These are phyloP conservation scores for Aramus guarauna DNA, from an alignment of 2,113 vertebrate species.

Conservation along the genomic window DNA sequence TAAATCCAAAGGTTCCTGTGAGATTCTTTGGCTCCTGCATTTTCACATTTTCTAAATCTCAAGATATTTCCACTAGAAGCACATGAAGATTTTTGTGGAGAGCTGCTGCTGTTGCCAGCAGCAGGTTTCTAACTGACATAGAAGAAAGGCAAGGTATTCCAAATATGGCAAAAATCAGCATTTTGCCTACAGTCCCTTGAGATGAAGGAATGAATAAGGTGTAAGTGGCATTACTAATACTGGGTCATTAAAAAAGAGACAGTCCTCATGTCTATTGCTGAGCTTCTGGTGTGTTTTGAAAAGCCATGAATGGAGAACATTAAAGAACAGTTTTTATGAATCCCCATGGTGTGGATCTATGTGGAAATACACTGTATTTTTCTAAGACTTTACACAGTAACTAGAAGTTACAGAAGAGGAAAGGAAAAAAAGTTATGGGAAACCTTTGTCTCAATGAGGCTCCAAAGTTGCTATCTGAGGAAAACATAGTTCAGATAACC, in stretches of 20 bases:
- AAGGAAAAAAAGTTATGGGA: neutral
- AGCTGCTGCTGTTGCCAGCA: neutral
- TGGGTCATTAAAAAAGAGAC: neutral
- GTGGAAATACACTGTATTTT: neutral
- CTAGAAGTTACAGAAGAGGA: neutral
- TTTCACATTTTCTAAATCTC: neutral
- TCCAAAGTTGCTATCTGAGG: neutral
- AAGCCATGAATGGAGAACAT: neutral
- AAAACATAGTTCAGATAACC: neutral
- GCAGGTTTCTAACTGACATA: neutral
- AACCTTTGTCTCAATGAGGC: neutral
- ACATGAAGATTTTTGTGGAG: neutral
- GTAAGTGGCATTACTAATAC: neutral
- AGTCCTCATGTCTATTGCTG: neutral
- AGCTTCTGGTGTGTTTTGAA: neutral
- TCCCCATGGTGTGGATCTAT: neutral
- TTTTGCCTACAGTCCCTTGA: neutral
- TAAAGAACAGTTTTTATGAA: neutral
- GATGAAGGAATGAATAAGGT: neutral
- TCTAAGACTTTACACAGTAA: neutral
- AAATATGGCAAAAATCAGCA: neutral
- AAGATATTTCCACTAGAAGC: neutral
- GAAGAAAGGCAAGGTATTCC: neutral
- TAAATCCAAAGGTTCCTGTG: neutral
- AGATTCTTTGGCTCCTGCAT: neutral